Evolutionary conservation across 2,113 vertebrate species (phyloP).

Genomic region (Mormoops blainvillei): DNA sequence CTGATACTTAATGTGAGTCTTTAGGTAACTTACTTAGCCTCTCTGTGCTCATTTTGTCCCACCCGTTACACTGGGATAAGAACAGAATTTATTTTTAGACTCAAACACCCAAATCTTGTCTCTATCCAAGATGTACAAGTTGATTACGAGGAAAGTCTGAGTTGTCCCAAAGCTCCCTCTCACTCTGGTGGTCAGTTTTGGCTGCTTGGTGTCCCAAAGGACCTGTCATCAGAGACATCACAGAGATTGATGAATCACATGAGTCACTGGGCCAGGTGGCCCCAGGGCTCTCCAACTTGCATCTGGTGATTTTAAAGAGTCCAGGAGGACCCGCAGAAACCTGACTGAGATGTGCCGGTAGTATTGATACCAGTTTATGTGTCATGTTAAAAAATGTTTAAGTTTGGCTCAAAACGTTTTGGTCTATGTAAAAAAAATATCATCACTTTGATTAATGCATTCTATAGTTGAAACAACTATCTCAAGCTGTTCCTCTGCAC

Average conservation of each 20-base stretch:
- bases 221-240: not conserved
- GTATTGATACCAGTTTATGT: not conserved
- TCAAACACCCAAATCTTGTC: not conserved
- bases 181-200: not conserved
- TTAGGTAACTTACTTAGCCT: not conserved
- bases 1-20: not conserved
- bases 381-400: constrained; percentile 28
- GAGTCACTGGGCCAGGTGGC: not conserved
- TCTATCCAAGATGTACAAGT: not conserved
- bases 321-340: not conserved
- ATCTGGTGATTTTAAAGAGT: not conserved
- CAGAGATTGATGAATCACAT: not conserved
- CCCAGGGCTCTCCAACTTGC: not conserved
- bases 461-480: not conserved
- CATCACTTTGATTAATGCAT: constrained; percentile 10
- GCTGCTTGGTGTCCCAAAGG: not conserved
- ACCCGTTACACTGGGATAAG: not conserved
- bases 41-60: not conserved
- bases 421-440: constrained; percentile 3
- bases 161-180: not conserved
- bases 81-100: not conserved
- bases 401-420: constrained; percentile 29
- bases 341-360: not conserved
- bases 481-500: constrained; percentile 28
- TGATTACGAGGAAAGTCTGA: not conserved